Conservation (phyloP, 2,113 vertebrate genomes). For the Cyanoderma ruficeps region DNA sequence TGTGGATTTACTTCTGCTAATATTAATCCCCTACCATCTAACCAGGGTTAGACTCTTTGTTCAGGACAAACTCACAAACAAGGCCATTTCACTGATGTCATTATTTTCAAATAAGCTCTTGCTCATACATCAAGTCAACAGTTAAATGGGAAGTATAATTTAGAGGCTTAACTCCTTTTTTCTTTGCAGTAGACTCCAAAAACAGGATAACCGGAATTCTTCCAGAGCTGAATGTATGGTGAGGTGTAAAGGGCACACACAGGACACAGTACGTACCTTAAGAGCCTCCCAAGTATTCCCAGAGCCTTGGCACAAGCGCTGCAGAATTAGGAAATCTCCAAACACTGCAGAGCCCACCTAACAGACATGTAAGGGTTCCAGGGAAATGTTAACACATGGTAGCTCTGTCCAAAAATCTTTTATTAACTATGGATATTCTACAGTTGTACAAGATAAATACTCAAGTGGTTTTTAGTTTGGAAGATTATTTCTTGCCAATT, state of each 20-base stretch:
- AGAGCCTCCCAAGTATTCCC: neutral
- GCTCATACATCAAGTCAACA: neutral
- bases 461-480: neutral
- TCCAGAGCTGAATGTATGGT: neutral
- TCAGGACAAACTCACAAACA: neutral
- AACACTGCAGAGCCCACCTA: neutral
- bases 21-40: neutral
- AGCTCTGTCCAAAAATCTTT: neutral
- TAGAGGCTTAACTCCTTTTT: neutral
- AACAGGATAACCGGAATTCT: neutral
- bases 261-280: neutral
- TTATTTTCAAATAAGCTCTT: neutral
- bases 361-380: neutral
- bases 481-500: neutral
- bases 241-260: neutral
- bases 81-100: neutral
- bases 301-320: neutral
- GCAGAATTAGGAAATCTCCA: neutral
- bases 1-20: neutral
- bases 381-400: neutral
- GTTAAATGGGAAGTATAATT: neutral
- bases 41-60: neutral
- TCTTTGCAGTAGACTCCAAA: neutral
- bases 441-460: neutral
- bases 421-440: neutral